Conservation (phyloP, 2,797 vertebrate species). For the Trachurus trachurus region DNA sequence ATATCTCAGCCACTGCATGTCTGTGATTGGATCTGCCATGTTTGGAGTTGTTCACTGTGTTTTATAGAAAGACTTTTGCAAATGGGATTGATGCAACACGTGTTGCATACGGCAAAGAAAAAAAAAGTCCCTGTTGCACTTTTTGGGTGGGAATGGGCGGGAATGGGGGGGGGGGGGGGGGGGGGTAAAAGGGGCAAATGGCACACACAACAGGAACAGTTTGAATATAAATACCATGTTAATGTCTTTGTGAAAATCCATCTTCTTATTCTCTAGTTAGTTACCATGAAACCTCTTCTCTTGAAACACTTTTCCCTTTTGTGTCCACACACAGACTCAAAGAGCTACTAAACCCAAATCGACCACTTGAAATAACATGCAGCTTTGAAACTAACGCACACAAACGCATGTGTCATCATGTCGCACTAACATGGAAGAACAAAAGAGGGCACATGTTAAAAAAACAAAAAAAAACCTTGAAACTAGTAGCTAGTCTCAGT, state of each 20-base stretch:
- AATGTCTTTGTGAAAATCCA: conserved; percentile 56
- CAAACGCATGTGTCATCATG: conserved; percentile 49
- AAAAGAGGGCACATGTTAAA: conserved; percentile 29
- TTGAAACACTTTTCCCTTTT: conserved; percentile 39
- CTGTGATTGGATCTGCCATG: conserved; percentile 66
- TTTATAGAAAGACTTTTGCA: conserved; percentile 63
- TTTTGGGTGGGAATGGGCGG: conserved; percentile 20
- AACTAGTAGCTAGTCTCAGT: conserved; percentile 26
- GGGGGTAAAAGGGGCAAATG: conserved; percentile 18
- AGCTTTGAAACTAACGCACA: conserved; percentile 62
- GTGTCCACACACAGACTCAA: conserved; percentile 46
- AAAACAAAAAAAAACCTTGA: conserved; percentile 47
- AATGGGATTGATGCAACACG: conserved; percentile 48
- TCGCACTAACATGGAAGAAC: conserved; percentile 37
- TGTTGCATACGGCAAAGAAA: conserved; percentile 40
- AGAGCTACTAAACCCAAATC: conserved; percentile 57
- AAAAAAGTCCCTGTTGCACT: conserved; percentile 59
- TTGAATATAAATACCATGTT: conserved; percentile 40
- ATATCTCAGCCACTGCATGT: conserved; percentile 76
- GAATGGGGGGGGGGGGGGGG: too few relatives aligned
- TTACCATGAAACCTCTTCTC: conserved; percentile 29
- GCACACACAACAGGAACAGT: conserved; percentile 50
- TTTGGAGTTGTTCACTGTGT: conserved; percentile 79
- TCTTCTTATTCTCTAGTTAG: conserved; percentile 39
- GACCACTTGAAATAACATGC: conserved; percentile 62